phyloP scores from a whole-genome alignment of 2,888 invertebrate genomes.

The Andrena marginata region DNA sequence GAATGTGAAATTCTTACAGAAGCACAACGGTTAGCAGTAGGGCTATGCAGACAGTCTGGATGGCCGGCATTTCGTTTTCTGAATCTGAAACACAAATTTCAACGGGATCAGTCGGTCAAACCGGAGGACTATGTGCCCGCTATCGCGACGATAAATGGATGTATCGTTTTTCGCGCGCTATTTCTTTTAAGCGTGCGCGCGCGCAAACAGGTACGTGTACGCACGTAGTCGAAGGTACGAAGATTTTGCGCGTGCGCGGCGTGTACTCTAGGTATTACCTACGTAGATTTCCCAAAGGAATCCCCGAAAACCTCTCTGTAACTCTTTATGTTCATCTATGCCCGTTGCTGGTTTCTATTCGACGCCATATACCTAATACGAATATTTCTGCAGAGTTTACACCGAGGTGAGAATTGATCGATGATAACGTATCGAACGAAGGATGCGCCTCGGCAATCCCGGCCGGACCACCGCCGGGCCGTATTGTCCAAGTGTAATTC shows the following conservation, averaged over 20 bases:
- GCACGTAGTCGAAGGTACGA: not conserved
- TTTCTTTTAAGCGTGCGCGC: not conserved
- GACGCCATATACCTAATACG: not conserved
- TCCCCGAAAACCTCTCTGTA: not conserved
- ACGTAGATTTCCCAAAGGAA: not conserved
- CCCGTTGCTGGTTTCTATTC: not conserved
- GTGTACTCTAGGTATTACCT: not conserved
- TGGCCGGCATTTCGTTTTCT: conserved; percentile 66
- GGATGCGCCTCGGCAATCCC: not conserved
- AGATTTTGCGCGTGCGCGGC: not conserved
- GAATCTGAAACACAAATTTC: conserved; percentile 66
- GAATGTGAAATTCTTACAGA: conserved; percentile 68
- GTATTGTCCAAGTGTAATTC: not conserved
- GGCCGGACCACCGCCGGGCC: not conserved
- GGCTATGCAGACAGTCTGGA: conserved; percentile 62
- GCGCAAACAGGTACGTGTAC: too few species aligned
- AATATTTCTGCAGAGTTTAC: not conserved
- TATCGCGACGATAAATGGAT: not conserved
- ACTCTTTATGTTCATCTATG: not conserved
- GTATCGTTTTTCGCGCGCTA: not conserved
- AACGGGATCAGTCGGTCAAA: not conserved
- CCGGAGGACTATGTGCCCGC: not conserved
- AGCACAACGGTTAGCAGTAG: conserved; percentile 66
- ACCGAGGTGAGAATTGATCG: not conserved
- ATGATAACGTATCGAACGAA: not conserved